Base-by-base conservation (phyloP, 37 sponge, comb jelly and placozoan genomes). In the Cladorhizidae sp. region DNA sequence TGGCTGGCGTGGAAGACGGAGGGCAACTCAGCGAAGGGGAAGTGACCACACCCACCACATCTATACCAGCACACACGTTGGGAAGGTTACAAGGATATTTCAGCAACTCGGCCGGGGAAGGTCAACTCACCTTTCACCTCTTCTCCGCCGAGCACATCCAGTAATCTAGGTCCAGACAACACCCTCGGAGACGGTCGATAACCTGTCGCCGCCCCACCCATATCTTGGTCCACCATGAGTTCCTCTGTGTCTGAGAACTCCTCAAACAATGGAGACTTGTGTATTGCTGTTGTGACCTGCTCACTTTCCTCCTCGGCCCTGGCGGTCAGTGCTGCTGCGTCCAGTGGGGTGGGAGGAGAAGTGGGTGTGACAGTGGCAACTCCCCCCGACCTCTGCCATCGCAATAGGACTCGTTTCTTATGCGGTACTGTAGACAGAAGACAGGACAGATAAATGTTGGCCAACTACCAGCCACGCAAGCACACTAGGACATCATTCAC, bases 211-310 rank as follows among this genome's bases (percentile, higher is more conserved):
- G 49, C 9, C 9, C 9, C 49, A 45, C 5, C 9, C 5, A 45
- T 67, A 2, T 11, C 31, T 38, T 3, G 35, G 21, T 32, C 56
- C 56, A 54, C 74, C 15, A 75, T 79, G 77, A 90, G 85, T 45
- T 67, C 76, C 36, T 84, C 85, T 40, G 63, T 79, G 40, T 90
- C 91, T 0, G 91, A 85, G 38, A 90, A 76, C 20, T 85, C 85
- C 14, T 90, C 85, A 85, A 89, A 89, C 32, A 89, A 73, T 1
- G 90, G 85, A 40, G 90, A 89, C 26, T 64, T 38, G 7, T 41
- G 58, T 33, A 54, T 55, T 21, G 18, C 29, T 11, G 38, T 5
- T 36, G 58, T 2, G 3, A 36, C 2, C 32, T 32, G 37, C 21
- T 67, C 68, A 49, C 2, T 9, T 2, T 52, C 55, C 56, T 74